Conservation (phyloP, 2,113 vertebrate genomes). For the Apodemus sylvaticus region DNA sequence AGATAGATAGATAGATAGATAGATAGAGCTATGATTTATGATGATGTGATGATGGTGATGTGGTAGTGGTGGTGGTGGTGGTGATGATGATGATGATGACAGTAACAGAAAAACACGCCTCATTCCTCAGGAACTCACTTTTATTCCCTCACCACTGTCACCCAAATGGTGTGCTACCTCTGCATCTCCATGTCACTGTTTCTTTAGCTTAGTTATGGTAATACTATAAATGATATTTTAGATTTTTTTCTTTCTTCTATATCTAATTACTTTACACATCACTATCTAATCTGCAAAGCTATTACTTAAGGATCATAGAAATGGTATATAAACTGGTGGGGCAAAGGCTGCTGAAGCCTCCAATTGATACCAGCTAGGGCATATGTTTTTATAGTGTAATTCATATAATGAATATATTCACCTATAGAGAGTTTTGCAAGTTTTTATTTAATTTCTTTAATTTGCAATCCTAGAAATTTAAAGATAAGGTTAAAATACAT, state of each 20-base stretch:
- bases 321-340: neutral
- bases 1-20: too few species aligned
- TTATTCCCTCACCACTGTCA: neutral
- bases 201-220: neutral
- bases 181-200: neutral
- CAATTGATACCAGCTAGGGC: neutral
- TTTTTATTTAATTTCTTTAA: constrained; percentile 23
- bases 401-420: neutral
- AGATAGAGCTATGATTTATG: too few species aligned
- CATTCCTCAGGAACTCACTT: neutral
- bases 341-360: constrained; percentile 22
- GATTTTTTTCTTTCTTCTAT: constrained; percentile 27
- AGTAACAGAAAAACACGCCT: neutral
- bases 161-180: neutral
- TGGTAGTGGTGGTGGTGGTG: too few species aligned
- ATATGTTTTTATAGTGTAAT: constrained; percentile 35
- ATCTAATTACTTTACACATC: constrained; percentile 5
- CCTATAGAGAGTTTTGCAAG: neutral
- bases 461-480: constrained; percentile 1
- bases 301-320: constrained; percentile 33
- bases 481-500: constrained; percentile 17
- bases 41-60: neutral
- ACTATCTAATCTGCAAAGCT: constrained; percentile 10
- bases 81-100: too few species aligned
- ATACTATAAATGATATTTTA: neutral